phyloP scores from a whole-genome alignment of 2,797 vertebrate genomes.

The Poeciliopsis paucimaculata region DNA sequence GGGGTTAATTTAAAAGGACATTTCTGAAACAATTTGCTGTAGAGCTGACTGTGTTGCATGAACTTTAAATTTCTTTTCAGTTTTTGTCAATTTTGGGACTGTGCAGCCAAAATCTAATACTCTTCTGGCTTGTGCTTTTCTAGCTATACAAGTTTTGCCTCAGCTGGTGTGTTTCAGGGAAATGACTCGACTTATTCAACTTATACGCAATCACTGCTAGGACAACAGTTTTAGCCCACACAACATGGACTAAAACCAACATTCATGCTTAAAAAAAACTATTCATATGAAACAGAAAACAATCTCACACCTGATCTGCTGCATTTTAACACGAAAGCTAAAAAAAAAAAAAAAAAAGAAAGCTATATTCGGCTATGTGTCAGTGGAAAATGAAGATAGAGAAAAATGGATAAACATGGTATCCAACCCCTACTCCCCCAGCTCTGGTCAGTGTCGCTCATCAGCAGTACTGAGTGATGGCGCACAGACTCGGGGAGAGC shows the following conservation, averaged over 20 bases:
- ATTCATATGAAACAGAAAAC: constrained; percentile 19
- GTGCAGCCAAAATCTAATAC: constrained; percentile 22
- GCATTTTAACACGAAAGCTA: constrained; percentile 3
- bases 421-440: constrained; percentile 68
- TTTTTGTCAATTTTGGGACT: constrained; percentile 16
- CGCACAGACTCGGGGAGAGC: constrained; percentile 65
- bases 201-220: constrained; percentile 60
- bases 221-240: constrained; percentile 47
- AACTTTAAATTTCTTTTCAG: not conserved
- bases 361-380: constrained; percentile 9
- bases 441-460: constrained; percentile 68
- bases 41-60: constrained; percentile 4
- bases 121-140: constrained; percentile 41
- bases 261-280: constrained; percentile 25
- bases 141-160: constrained; percentile 23
- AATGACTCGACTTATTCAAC: constrained; percentile 41
- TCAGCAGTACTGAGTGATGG: constrained; percentile 77
- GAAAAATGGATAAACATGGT: constrained; percentile 32
- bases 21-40: constrained; percentile 15
- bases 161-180: constrained; percentile 46
- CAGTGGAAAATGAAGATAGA: constrained; percentile 34
- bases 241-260: constrained; percentile 24
- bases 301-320: constrained; percentile 6
- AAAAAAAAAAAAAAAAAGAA: not conserved
- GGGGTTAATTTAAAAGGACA: constrained; percentile 20